Base-by-base conservation (phyloP, 2,888 invertebrate genomes). In the Hanleya hanleyi region DNA sequence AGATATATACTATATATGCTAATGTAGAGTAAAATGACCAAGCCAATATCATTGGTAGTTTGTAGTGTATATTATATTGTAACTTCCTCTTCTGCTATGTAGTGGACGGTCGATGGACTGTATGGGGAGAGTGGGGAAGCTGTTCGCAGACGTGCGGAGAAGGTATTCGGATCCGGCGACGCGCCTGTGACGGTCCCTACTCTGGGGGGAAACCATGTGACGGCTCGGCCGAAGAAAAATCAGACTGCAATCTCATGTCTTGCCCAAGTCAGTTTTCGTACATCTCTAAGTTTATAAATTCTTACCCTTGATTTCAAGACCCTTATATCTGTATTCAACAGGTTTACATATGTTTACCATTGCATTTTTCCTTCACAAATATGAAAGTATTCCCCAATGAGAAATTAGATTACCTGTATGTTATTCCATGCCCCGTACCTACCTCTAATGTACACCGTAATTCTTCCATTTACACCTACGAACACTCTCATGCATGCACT, bases 151-250 rank as follows among this genome's bases (percentile, higher is more conserved):
- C 50, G 22, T 68, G 68, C 35, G 68, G 68, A 2, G 32, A 12
- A 22, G 68, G 68, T 18, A 26, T 3, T 3, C 50, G 50, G 22
- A 50, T n/a, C 2, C 15, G 68, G 12, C 3, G 18, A 18, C 68
- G 68, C 15, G 22, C 15, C 15, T 74, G 74, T 71, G 67, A 70
- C 47, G 70, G 51, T 9, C 49, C 36, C 1, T 68, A 33, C 15
- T 32, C 18, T 50, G 68, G 65, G 15, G 67, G 37, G 9, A 41
- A 67, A 5, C 35, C 38, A 9, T 67, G 67, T 26, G 41, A 1
- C n/a, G 67, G 67, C 1, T 15, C 18, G 29, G 26, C 47, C 26
- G 32, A 32, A 6, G 38, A 38, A 18, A n/a, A 29, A n/a, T 9
- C 18, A 7, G 32, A 41, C n/a, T 67, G 67, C 18, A 37, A 38